Evolutionary conservation across 2,888 invertebrate species (phyloP), one percentile per base, ranked within the genome.

Genomic region (Dynastes maya): DNA sequence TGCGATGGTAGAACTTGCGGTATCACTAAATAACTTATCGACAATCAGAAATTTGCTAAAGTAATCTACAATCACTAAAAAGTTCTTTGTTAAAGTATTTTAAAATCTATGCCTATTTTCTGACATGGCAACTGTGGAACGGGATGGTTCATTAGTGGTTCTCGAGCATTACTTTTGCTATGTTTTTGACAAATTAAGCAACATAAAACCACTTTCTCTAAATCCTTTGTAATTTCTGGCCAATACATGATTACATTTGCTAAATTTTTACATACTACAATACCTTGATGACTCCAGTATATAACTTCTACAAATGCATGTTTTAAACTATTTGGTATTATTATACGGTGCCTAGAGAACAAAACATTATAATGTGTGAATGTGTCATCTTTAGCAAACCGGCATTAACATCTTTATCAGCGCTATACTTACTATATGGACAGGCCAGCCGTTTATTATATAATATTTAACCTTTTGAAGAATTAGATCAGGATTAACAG

Each of bases 11-110:
- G 76, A 79, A 82, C 37, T n/a, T 32, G 32, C 32, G 2, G 80
- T 82, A 45, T 81, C 80, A 63, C 80, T 77, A 9, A 5, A 37
- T 37, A 82, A 63, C 45, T 74, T 76, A 63, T 81, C 79, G 6
- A 84, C 81, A 78, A 85, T 83, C 3, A 84, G 80, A 82, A 80
- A 82, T 75, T 55, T 84, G 45, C 82, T 84, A 32, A 81, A 83
- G 70, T 83, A 82, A 61, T 83, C 83, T 29, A 83, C 81, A 5
- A 83, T 77, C 13, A 84, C 77, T 22, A 4, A 78, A 64, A 80
- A 80, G 72, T 61, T 37, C 80, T 80, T 13, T 81, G 81, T 61
- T 84, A 83, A 9, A 81, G 76, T 77, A 81, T 83, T 13, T 63
- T 2, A 74, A 64, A 13, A 64, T 64, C 37, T 37, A 6, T 5